Conservation (phyloP, 2,113 vertebrate genomes). For the Ctenodactylus gundi region DNA sequence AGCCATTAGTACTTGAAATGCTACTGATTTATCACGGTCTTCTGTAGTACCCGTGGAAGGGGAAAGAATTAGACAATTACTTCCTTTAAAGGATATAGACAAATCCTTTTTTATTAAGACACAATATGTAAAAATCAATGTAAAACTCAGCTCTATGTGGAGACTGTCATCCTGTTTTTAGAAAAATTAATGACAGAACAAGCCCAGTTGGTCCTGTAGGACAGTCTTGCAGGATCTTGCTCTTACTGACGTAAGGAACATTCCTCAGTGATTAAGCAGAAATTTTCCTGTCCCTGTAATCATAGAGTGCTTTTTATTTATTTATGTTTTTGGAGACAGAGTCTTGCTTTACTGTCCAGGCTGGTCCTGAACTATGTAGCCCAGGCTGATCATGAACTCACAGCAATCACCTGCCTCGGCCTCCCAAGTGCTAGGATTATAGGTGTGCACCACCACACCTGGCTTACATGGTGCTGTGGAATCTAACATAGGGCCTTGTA, state of each 20-base stretch:
- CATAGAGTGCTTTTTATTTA: too few relatives aligned
- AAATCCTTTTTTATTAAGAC: slow-evolving; percentile 42
- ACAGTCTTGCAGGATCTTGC: not conserved
- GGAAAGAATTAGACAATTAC: not conserved
- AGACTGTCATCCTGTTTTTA: slow-evolving; percentile 41
- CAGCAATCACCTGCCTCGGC: too few relatives aligned
- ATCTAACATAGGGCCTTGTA: too few relatives aligned
- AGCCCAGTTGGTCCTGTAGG: not conserved
- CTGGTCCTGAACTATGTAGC: too few relatives aligned
- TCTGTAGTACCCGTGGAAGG: not conserved
- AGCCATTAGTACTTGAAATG: slow-evolving; percentile 53
- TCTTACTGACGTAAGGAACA: not conserved
- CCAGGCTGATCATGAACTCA: too few relatives aligned
- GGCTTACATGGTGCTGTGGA: too few relatives aligned
- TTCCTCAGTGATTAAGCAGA: not conserved
- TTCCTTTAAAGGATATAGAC: not conserved
- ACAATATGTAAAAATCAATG: slow-evolving; percentile 28
- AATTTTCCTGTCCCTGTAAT: not conserved
- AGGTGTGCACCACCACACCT: too few relatives aligned
- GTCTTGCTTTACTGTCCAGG: too few relatives aligned
- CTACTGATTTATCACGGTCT: not conserved
- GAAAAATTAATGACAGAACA: not conserved
- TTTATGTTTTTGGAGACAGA: too few relatives aligned
- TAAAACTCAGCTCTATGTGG: not conserved
- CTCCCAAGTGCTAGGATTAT: too few relatives aligned